Conservation (phyloP, 2,888 invertebrate genomes). For the Melieria crassipennis region DNA sequence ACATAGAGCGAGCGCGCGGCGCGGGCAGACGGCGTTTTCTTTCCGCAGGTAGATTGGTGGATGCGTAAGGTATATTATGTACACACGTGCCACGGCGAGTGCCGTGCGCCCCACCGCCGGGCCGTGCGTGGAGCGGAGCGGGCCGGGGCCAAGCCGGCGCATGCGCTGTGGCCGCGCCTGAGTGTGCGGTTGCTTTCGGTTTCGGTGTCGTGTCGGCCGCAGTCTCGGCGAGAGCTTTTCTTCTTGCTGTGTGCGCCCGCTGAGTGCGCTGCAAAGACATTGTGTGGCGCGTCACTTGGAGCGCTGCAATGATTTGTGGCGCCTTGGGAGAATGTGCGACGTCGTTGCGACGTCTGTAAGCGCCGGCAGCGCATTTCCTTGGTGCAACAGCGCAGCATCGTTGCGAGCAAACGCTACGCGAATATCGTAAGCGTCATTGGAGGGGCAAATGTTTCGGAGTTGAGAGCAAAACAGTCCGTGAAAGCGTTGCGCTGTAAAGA, state of each 20-base stretch:
- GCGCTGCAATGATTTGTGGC: slow-evolving; percentile 16
- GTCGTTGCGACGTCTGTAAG: no score
- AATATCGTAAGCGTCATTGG: background rate
- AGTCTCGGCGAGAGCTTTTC: background rate
- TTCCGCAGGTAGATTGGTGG: slow-evolving; percentile 66
- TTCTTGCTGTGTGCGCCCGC: background rate
- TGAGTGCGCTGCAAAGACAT: slow-evolving; percentile 19
- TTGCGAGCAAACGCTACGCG: no score
- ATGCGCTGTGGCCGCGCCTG: slow-evolving; percentile 26
- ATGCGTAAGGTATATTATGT: slow-evolving; percentile 63
- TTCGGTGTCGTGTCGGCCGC: no score
- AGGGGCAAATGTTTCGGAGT: background rate
- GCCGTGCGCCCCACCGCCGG: slow-evolving; percentile 35
- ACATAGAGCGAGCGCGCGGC: slow-evolving; percentile 30
- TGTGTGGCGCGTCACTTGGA: slow-evolving; percentile 7
- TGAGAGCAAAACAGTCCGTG: background rate
- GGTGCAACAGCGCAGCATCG: no score
- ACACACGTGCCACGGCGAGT: slow-evolving; percentile 48
- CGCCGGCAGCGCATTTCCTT: no score
- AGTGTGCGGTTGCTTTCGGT: no score
- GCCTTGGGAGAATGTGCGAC: background rate
- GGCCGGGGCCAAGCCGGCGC: slow-evolving; percentile 29
- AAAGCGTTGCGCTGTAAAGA: background rate
- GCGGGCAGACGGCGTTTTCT: slow-evolving; percentile 47
- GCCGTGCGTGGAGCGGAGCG: slow-evolving; percentile 1